phyloP scores from a whole-genome alignment of 2,797 vertebrate genomes.

The Carapus acus region DNA sequence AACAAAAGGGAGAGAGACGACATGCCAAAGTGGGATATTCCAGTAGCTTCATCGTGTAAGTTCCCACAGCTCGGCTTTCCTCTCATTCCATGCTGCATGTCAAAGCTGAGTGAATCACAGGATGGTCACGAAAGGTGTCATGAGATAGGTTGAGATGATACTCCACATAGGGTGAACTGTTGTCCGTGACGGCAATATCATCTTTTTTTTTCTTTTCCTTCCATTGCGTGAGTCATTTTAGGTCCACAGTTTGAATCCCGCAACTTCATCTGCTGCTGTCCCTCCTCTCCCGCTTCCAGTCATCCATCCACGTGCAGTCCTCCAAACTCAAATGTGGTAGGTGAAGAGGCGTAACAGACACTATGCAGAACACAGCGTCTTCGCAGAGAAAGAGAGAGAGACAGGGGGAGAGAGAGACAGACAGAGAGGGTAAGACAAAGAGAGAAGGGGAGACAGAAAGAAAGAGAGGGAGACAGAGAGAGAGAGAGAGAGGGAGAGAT shows the following conservation, averaged over 20 bases:
- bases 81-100: constrained; percentile 38
- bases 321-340: constrained; percentile 19
- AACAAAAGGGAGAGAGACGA: constrained; percentile 21
- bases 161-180: constrained; percentile 44
- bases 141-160: constrained; percentile 64
- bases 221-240: constrained; percentile 47
- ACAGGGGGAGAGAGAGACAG: constrained; percentile 32
- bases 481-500: constrained; percentile 35
- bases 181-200: constrained; percentile 45
- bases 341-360: constrained; percentile 20
- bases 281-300: constrained; percentile 17
- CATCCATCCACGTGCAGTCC: constrained; percentile 29
- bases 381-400: constrained; percentile 7
- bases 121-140: constrained; percentile 57
- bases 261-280: not conserved
- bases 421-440: constrained; percentile 32
- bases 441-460: constrained; percentile 26
- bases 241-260: constrained; percentile 34
- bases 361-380: constrained; percentile 21
- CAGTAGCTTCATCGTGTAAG: constrained; percentile 25
- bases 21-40: constrained; percentile 20
- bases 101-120: constrained; percentile 63
- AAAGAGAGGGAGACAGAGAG: constrained; percentile 20
- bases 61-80: constrained; percentile 29
- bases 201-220: constrained; percentile 21